phyloP scores from a whole-genome alignment of 2,888 invertebrate genomes.

The Halictus ligatus region DNA sequence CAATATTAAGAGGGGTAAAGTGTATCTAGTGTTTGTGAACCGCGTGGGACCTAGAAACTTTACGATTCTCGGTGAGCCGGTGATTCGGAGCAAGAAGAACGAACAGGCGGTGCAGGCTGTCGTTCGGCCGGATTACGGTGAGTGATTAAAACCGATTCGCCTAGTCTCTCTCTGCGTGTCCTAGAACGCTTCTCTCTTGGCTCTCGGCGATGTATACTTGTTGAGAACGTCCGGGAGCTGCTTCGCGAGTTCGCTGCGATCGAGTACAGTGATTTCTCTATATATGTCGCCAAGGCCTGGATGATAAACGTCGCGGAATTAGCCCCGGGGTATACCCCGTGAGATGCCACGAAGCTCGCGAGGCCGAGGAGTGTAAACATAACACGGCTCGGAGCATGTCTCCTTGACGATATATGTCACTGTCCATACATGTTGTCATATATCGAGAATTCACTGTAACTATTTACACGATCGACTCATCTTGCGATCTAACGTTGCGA shows the following conservation, averaged over 20 bases:
- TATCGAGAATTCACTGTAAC: no score
- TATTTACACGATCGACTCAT: no score
- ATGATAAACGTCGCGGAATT: no score
- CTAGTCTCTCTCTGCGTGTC: neutral
- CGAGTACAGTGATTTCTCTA: no score
- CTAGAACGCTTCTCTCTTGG: conserved; percentile 5
- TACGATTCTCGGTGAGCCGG: conserved; percentile 86
- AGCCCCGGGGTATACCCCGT: no score
- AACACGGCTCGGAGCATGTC: no score
- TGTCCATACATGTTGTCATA: no score
- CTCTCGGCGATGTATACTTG: conserved; percentile 13
- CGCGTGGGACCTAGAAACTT: conserved; percentile 87
- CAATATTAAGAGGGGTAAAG: conserved; percentile 86
- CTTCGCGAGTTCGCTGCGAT: neutral
- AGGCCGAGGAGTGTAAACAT: no score
- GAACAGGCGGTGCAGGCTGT: conserved; percentile 83
- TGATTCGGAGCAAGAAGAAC: conserved; percentile 84
- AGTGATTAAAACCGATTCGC: conserved; percentile 62
- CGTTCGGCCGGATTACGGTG: conserved; percentile 83
- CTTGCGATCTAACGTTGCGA: no score
- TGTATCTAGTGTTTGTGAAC: conserved; percentile 87
- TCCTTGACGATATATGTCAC: no score
- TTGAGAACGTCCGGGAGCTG: conserved; percentile 39
- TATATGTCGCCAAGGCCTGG: no score
- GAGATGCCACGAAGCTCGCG: no score